phyloP scores from a whole-genome alignment of 2,888 invertebrate species.

The Blera fallax region DNA sequence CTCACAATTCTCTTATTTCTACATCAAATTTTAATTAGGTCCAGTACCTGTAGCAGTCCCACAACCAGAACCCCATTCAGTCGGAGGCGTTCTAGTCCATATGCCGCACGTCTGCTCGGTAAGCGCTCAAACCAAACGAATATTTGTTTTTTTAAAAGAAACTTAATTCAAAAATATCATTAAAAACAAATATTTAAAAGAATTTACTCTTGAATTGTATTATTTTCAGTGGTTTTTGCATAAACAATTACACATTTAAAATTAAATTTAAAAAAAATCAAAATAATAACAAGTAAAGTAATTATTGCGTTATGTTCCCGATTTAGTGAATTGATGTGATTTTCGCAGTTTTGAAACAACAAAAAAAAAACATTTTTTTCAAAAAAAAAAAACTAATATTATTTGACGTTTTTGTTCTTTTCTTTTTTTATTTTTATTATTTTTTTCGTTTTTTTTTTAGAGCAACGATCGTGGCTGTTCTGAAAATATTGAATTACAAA shows the following conservation, averaged over 20 bases:
- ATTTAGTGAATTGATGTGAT: slow-evolving; percentile 55
- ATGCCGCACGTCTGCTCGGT: slow-evolving; percentile 94
- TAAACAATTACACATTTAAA: slow-evolving; percentile 50
- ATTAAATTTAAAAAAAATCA: slow-evolving; percentile 15
- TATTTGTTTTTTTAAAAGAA: neutral
- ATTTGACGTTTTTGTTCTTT: slow-evolving; percentile 47
- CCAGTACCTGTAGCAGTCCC: slow-evolving; percentile 83
- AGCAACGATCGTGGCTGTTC: slow-evolving; percentile 82
- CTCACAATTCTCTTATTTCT: neutral
- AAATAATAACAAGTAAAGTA: slow-evolving; percentile 18
- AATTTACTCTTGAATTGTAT: slow-evolving; percentile 35
- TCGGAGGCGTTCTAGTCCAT: slow-evolving; percentile 93
- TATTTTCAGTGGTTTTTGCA: slow-evolving; percentile 61
- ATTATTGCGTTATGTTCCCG: slow-evolving; percentile 45
- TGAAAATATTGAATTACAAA: slow-evolving; percentile 82
- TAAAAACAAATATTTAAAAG: slow-evolving; percentile 32
- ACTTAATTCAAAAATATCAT: slow-evolving; percentile 31
- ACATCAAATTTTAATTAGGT: slow-evolving; percentile 75
- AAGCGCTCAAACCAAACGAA: slow-evolving; percentile 75
- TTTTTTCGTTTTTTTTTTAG: slow-evolving; percentile 79
- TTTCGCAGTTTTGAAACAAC: slow-evolving; percentile 34
- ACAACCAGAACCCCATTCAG: slow-evolving; percentile 88
- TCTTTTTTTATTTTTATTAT: slow-evolving; percentile 74
- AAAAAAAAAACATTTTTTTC: slow-evolving; percentile 1
- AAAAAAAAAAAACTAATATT: slow-evolving; percentile 28